Conservation (phyloP, 2,113 vertebrate genomes). For the Oncorhynchus keta region DNA sequence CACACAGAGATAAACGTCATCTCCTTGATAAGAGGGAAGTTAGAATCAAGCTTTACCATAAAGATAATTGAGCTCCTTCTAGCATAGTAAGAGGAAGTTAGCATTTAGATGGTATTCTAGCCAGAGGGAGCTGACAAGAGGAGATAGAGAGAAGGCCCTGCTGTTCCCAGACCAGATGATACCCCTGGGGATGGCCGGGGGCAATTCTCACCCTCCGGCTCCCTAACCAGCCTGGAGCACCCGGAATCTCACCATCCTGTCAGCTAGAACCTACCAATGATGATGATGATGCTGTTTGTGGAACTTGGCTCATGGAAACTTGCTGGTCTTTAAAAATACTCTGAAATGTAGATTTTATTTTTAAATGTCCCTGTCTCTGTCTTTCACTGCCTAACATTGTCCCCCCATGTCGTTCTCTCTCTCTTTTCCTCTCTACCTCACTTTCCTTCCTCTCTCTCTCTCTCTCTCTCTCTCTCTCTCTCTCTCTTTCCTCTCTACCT, state of each 20-base stretch:
- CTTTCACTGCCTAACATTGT: too few relatives aligned
- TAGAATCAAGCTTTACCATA: too few relatives aligned
- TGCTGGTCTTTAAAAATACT: neutral
- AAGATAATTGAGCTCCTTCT: neutral
- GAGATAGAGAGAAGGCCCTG: neutral
- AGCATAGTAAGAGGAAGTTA: neutral
- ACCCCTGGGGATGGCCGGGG: neutral
- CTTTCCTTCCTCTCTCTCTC: neutral
- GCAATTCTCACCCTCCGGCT: neutral
- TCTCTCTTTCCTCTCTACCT: too few relatives aligned
- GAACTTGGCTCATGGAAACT: neutral
- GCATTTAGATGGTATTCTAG: neutral
- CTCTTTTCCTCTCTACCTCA: slow-evolving; percentile 24
- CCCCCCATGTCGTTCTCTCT: neutral
- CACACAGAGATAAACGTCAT: too few relatives aligned
- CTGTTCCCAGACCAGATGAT: neutral
- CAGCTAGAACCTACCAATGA: neutral
- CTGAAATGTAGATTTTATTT: neutral
- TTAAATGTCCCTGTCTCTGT: too few relatives aligned
- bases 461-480: too few relatives aligned
- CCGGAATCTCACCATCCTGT: neutral
- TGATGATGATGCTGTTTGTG: neutral
- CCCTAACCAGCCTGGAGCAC: neutral
- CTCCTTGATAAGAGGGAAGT: too few relatives aligned
- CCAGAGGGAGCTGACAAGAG: neutral